Evolutionary conservation across 2,797 vertebrate species (phyloP), one percentile per base, ranked within the genome.

Genomic region (Taeniopygia guttata): DNA sequence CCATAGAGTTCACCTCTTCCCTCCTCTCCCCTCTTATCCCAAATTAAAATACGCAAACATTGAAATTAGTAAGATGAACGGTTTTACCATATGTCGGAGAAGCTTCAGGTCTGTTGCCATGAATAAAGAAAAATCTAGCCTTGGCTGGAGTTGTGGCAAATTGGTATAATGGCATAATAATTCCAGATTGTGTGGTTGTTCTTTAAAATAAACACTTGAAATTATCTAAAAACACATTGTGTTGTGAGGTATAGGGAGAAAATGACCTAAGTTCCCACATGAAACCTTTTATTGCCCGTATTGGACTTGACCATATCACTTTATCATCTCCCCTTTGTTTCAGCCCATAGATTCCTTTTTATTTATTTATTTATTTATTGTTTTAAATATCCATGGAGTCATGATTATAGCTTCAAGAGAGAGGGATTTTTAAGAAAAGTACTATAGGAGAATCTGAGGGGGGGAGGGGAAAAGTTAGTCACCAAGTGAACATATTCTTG

Each of bases 391-490:
- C 15, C 13, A 4, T 64, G 45, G 40, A 73, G 13, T 80, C 38
- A 62, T 40, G n/a, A 6, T 89, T 84, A 21, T 40, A 64, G 26
- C 32, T 93, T 74, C 11, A 32, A 78, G 59, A 60, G 49, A 49
- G n/a, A 22, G 46, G 16, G 7, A 25, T 62, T 80, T 73, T 78
- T 16, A 78, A 55, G 84, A 58, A 32, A 85, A 87, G 19, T 49
- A 10, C 13, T 56, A 5, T 26, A 67, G 63, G 27, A 82, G 67
- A 72, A 76, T 56, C 64, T 13, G 13, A 66, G 36, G 2, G 2
- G 7, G 30, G 27, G 2, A 0, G 4, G 11, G 30, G 36, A 40
- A 22, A 1, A 13, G 0, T 15, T 19, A 42, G 51, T 58, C 51
- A 59, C 13, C 12, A 51, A 69, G n/a, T 66, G 20, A 46, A 5